Base-by-base conservation (phyloP, 2,797 vertebrate genomes). In the Anomalospiza imberbis region DNA sequence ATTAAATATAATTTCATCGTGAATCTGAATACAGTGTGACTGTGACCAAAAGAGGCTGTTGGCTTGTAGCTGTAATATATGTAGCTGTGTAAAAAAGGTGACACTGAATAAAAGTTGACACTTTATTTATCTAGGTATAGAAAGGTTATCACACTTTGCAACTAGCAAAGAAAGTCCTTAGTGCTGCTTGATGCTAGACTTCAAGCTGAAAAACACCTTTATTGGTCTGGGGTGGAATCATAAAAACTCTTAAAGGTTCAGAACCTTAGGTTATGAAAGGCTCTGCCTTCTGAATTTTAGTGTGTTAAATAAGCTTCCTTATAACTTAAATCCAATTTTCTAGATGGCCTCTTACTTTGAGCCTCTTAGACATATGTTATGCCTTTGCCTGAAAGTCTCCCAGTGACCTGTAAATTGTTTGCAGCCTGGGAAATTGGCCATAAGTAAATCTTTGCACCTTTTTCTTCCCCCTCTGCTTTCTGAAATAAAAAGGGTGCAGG, bases 271-370 rank as follows among this genome's bases (percentile, higher is more conserved):
- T 88, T 91, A 89, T 32, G 42, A 94, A 89, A 85, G 54, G 21
- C 25, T 88, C 79, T 92, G 81, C 74, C 68, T 92, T 80, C 70
- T 92, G 91, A 86, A 85, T 87, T 88, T 90, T 76, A 92, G 90
- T 75, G 68, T 66, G 78, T 93, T 87, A 85, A 96, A 94, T 85
- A 95, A 92, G 66, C 42, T 84, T 89, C 44, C 82, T 93, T 93
- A 88, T 93, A 94, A 88, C 71, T 91, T 95, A 92, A 95, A 96
- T 92, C 85, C 12, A 85, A 65, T 95, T 93, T 96, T 95, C 93
- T 93, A 92, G 77, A 89, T 81, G 90, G 90, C 82, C n/a, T 89
- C 89, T 92, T 91, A 71, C 73, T 91, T 83, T 79, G 71, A 93
- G 76, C 61, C 83, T 79, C 74, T 83, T 85, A 89, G 77, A 87